Evolutionary conservation across 1,140 invertebrate genomes (phyloP), one percentile per base, ranked within the genome.

Genomic region (Scylla paramamosain): DNA sequence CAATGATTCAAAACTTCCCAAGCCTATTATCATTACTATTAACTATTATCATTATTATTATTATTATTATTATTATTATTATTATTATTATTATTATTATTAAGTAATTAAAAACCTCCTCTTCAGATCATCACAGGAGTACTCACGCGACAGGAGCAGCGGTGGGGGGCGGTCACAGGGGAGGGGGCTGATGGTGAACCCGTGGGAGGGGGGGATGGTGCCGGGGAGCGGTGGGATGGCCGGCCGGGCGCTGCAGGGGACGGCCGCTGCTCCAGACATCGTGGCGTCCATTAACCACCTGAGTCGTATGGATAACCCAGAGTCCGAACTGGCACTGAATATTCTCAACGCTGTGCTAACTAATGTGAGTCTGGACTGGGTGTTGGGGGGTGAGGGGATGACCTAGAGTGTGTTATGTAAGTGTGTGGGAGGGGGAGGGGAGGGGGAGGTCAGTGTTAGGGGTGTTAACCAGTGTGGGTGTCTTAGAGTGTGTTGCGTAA

Each of bases 281-380:
- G 84, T 86, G 1, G 92, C 83, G 29, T 84, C 92, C 16, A 86
- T 93, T 45, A 93, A 46, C 29, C 83, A 93, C 7, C 92, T 93
- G 16, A 46, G 46, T 8, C 84, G 46, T 6, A 93, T 93, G 92
- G 46, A 32, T 14, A 93, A 93, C 84, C 83, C 46, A 0, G 92
- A 93, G 31, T 93, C 92, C 4, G 87, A 93, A 28, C 83, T 93
- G 82, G 92, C 92, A 2, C 45, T 93, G 12, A 93, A 93, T 88
- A 93, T 93, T 45, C 84, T 93, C 12, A 93, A 59, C 88, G 92
- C 92, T 86, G 92, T 93, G 7, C 29, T 93, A 10, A 25, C 46
- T 4, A 31, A 29, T 32, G 90, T 91, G 39, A 91, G 90, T 91
- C 0, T 59, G 7, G 20, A 77, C 10, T 77, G 59, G 25, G 25